Evolutionary conservation across 2,888 invertebrate genomes (phyloP).

Genomic region (Hirtodrosophila cameraria): DNA sequence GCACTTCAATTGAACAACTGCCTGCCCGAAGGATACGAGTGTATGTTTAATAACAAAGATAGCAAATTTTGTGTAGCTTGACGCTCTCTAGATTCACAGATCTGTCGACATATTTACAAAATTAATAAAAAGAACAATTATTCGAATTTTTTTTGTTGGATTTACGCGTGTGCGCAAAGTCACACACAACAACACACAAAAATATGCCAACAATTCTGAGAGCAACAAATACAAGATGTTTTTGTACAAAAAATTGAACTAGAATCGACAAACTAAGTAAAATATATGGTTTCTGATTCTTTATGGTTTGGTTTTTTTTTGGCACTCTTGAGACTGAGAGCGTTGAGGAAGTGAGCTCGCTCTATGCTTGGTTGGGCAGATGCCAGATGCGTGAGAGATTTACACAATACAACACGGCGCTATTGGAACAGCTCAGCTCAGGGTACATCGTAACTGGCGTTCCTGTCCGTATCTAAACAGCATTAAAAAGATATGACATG

Average conservation of each 20-base stretch:
- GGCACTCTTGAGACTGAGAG: constrained; percentile 75
- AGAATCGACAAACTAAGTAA: constrained; percentile 31
- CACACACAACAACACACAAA: constrained; percentile 33
- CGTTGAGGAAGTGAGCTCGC: constrained; percentile 53
- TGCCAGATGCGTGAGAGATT: constrained; percentile 61
- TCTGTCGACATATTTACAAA: constrained; percentile 78
- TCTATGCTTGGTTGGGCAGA: constrained; percentile 62
- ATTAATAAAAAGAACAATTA: constrained; percentile 73
- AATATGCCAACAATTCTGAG: constrained; percentile 72
- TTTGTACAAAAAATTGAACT: constrained; percentile 47
- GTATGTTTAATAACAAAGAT: constrained; percentile 44
- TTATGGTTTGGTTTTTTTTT: constrained; percentile 45
- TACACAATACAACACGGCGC: constrained; percentile 78
- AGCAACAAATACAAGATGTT: constrained; percentile 50
- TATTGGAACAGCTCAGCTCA: constrained; percentile 77
- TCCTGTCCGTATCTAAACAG: constrained; percentile 81
- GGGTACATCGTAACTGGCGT: constrained; percentile 81
- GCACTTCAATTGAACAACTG: constrained; percentile 32
- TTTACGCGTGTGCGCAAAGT: constrained; percentile 21
- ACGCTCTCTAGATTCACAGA: constrained; percentile 62
- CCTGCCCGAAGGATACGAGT: constrained; percentile 53
- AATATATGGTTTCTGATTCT: constrained; percentile 38
- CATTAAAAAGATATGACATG: constrained; percentile 81
- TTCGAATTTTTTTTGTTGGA: constrained; percentile 54
- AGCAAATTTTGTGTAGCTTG: constrained; percentile 31